Evolutionary conservation across 2,113 vertebrate species (phyloP).

Genomic region (Chrysochloris asiatica): DNA sequence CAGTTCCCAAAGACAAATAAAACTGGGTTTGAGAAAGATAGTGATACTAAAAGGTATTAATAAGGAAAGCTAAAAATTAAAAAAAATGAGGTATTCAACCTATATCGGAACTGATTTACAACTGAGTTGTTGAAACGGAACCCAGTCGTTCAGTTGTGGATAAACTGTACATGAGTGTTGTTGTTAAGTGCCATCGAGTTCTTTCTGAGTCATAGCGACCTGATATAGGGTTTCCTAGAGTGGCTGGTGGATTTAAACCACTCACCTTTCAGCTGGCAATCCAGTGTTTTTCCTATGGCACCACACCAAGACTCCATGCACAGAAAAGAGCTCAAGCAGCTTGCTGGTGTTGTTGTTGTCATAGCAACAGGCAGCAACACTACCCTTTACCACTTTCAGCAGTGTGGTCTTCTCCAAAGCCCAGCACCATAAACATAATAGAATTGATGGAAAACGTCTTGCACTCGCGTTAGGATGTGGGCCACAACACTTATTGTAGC

Average conservation of each 20-base stretch:
- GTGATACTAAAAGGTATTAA: neutral
- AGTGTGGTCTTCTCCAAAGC: neutral
- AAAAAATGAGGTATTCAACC: neutral
- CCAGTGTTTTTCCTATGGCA: too few species aligned
- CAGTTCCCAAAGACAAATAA: neutral
- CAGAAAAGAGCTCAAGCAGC: accelerated
- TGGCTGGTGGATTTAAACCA: too few species aligned
- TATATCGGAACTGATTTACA: neutral
- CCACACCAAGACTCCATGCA: neutral
- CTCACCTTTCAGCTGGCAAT: too few species aligned
- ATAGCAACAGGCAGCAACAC: neutral
- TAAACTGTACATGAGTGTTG: too few species aligned
- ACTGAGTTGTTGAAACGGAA: neutral
- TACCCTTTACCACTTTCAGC: neutral
- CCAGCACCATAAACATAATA: too few species aligned
- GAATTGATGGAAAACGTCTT: accelerated
- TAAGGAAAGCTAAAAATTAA: neutral
- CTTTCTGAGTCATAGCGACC: too few species aligned
- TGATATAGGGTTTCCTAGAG: too few species aligned
- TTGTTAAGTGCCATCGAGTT: too few species aligned
- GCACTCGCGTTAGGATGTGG: accelerated
- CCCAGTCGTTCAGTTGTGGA: neutral
- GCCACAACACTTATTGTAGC: accelerated
- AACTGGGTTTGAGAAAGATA: neutral
- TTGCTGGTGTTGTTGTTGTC: neutral